Base-by-base conservation (phyloP, 2,797 vertebrate genomes). In the Kryptopterus vitreolus region DNA sequence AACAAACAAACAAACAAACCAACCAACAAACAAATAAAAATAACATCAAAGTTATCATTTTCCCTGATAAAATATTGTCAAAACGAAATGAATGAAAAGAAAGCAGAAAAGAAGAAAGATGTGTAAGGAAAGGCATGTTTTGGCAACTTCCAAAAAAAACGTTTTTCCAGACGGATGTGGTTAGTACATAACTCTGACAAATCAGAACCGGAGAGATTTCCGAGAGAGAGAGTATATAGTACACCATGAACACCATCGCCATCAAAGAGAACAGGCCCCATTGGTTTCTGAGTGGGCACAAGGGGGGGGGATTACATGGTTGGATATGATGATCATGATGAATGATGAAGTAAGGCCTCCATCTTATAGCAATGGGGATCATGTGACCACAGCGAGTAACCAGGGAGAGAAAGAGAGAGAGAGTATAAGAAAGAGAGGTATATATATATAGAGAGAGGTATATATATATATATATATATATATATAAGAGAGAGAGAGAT, bases 131-230 rank as follows among this genome's bases (percentile, higher is more conserved):
- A 81, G 80, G 59, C 92, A 94, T 91, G 92, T 93, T n/a, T 43
- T 57, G 93, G 93, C 92, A 93, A 93, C 92, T 93, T 91, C 89
- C 90, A 92, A n/a, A 53, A 73, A 90, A 90, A 6, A 43, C n/a
- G n/a, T n/a, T n/a, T 43, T 93, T 94, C 94, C 82, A 88, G 84
- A 89, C 94, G 90, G 92, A 94, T 90, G 93, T 94, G 92, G 93
- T 95, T 96, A 95, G 95, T 95, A 88, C 86, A 85, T 78, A 95
- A 94, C 92, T 95, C 93, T 91, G 93, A 93, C 90, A 92, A 87
- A 88, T 92, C 87, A 90, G 89, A 89, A 88, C 73, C 86, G 87
- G 87, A 89, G 87, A 62, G 91, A 94, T 93, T 94, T 93, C 88
- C 87, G 93, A 90, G 91, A 94, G 93, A 88, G 90, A 90, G 91